Percentiles rank a stretch among this genome's conserved stretches.
phyloP scores from a whole-genome alignment of 2,797 vertebrate genomes.

The Orestias chungarensis region DNA sequence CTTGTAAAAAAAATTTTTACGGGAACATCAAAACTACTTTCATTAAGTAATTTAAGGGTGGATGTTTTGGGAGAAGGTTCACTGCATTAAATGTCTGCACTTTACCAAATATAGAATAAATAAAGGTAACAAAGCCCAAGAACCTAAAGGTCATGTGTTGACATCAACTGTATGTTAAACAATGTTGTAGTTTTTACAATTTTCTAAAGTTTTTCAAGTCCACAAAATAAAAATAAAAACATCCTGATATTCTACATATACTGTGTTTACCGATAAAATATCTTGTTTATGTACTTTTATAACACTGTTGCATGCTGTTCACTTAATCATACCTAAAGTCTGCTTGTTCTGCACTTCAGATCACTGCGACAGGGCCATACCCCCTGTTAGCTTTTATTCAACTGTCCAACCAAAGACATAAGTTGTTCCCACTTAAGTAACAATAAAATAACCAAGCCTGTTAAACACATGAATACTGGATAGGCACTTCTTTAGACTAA shows the following conservation, averaged over 20 bases:
- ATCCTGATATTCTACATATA: background rate
- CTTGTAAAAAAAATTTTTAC: too few species aligned
- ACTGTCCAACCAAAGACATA: slow-evolving; percentile 46
- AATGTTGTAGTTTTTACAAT: background rate
- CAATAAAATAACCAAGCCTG: slow-evolving; percentile 51
- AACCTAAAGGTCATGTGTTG: background rate
- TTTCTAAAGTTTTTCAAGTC: background rate
- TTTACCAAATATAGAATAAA: too few species aligned
- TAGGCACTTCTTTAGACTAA: slow-evolving; percentile 48
- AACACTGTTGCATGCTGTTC: background rate
- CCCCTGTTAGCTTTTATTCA: slow-evolving; percentile 33
- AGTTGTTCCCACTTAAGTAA: slow-evolving; percentile 49
- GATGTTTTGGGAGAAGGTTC: too few species aligned
- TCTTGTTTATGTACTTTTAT: background rate
- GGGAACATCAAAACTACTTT: too few species aligned
- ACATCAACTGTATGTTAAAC: background rate
- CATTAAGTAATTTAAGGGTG: too few species aligned
- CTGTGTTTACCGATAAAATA: too few species aligned
- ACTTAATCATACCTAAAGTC: background rate
- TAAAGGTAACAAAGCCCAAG: background rate
- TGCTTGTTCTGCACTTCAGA: background rate
- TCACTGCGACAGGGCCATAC: slow-evolving; percentile 12
- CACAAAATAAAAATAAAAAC: background rate
- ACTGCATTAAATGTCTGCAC: background rate
- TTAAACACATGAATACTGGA: slow-evolving; percentile 42